phyloP scores from a whole-genome alignment of 2,888 invertebrate genomes.

The Gerris lacustris region DNA sequence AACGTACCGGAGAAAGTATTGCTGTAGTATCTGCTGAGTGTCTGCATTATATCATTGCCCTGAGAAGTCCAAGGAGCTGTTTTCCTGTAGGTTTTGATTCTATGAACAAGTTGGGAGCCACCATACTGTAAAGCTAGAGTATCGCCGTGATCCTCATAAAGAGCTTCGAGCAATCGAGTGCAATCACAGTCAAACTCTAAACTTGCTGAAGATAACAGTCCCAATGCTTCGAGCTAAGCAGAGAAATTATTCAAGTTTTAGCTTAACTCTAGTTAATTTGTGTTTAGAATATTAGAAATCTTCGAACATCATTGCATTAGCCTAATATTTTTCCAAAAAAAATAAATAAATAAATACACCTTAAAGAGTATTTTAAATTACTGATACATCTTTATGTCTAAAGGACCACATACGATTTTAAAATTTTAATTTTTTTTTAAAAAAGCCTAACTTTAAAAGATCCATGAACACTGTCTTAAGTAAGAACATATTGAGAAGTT shows the following conservation, averaged over 20 bases:
- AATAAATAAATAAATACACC: too few relatives aligned
- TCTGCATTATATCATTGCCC: slow-evolving; percentile 97
- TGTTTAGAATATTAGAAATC: too few relatives aligned
- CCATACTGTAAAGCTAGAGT: slow-evolving; percentile 94
- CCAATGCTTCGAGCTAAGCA: slow-evolving; percentile 68
- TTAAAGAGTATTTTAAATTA: too few relatives aligned
- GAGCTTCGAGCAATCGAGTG: slow-evolving; percentile 80
- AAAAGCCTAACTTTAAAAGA: too few relatives aligned
- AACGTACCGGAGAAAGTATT: slow-evolving; percentile 66
- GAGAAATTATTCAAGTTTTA: slow-evolving; percentile 34
- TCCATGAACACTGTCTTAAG: too few relatives aligned
- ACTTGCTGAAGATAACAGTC: slow-evolving; percentile 68
- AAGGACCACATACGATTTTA: too few relatives aligned
- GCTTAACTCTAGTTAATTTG: too few relatives aligned
- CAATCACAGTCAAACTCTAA: slow-evolving; percentile 92
- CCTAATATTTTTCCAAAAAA: too few relatives aligned
- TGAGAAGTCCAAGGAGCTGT: slow-evolving; percentile 93
- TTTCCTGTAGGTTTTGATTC: slow-evolving; percentile 68
- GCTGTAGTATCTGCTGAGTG: slow-evolving; percentile 91
- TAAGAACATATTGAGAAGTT: too few relatives aligned
- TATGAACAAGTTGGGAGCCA: slow-evolving; percentile 93
- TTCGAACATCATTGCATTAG: too few relatives aligned
- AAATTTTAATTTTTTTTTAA: too few relatives aligned
- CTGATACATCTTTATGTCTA: too few relatives aligned
- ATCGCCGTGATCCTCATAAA: slow-evolving; percentile 97